Percentiles rank a stretch among this genome's conserved stretches.
Evolutionary conservation across 2,113 vertebrate genomes (phyloP).

Genomic region (Macroglossus sobrinus): DNA sequence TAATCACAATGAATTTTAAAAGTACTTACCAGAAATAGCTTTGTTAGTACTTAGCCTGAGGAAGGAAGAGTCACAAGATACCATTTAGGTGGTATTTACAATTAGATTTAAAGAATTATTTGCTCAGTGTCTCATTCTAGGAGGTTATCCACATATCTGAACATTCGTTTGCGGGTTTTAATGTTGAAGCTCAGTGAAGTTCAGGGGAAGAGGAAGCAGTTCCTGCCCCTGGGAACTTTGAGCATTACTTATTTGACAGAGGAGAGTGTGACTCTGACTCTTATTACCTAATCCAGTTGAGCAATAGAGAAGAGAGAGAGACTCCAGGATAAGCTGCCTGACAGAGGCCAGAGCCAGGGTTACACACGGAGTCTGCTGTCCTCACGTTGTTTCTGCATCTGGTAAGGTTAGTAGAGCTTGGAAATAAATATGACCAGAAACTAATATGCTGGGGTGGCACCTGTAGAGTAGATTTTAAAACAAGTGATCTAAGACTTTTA

Average conservation of each 20-base stretch:
- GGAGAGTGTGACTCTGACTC: background rate
- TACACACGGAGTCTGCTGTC: background rate
- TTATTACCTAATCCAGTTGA: slow-evolving; percentile 47
- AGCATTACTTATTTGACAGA: background rate
- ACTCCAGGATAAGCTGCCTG: background rate
- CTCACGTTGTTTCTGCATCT: background rate
- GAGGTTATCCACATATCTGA: background rate
- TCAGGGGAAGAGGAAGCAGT: background rate
- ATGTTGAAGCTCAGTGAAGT: background rate
- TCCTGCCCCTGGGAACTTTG: background rate
- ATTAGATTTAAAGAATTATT: background rate
- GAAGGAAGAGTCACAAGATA: background rate
- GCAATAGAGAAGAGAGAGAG: background rate
- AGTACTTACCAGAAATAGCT: background rate
- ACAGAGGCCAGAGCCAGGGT: background rate
- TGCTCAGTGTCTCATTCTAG: background rate
- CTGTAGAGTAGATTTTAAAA: background rate
- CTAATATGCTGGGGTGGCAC: background rate
- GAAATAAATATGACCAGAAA: background rate
- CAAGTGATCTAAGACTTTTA: background rate
- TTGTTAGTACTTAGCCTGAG: background rate
- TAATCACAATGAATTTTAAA: background rate
- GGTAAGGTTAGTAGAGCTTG: background rate
- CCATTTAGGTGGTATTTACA: background rate
- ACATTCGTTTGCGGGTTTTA: background rate